Percentiles rank a stretch among this genome's conserved stretches.
These are phyloP conservation scores for Lepidocolaptes lacrymiger DNA, from an alignment of 2,797 vertebrate genomes.

Conservation along the genomic window DNA sequence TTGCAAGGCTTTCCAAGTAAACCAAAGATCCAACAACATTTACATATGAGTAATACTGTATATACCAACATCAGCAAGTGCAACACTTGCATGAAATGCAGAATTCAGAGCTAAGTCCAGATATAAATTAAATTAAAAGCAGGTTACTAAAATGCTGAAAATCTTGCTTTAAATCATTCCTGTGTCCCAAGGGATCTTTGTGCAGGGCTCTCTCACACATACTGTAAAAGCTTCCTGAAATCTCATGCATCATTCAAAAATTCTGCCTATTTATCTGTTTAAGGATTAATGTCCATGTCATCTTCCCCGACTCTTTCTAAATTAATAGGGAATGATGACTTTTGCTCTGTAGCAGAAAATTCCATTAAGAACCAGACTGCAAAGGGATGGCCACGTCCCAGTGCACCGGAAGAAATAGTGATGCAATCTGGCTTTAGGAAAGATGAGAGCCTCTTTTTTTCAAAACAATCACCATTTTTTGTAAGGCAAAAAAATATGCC, in stretches of 20 bases:
- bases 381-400: neutral
- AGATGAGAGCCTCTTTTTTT: neutral
- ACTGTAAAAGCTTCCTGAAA: constrained; percentile 23
- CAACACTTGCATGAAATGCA: neutral
- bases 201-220: neutral
- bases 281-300: constrained; percentile 11
- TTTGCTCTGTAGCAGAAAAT: constrained; percentile 17
- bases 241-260: constrained; percentile 17
- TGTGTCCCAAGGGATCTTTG: neutral
- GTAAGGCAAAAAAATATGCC: neutral
- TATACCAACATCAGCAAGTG: neutral
- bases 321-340: neutral
- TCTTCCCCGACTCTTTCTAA: neutral
- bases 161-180: neutral
- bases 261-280: constrained; percentile 20
- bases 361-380: neutral
- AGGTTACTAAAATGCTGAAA: neutral
- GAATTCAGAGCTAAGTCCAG: neutral
- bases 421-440: neutral
- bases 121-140: neutral
- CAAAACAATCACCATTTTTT: neutral
- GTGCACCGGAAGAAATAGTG: neutral
- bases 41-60: neutral
- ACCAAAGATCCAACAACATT: neutral
- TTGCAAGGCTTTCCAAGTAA: neutral